Base-by-base conservation (phyloP, 2,888 invertebrate genomes). In the Elmis aenea region DNA sequence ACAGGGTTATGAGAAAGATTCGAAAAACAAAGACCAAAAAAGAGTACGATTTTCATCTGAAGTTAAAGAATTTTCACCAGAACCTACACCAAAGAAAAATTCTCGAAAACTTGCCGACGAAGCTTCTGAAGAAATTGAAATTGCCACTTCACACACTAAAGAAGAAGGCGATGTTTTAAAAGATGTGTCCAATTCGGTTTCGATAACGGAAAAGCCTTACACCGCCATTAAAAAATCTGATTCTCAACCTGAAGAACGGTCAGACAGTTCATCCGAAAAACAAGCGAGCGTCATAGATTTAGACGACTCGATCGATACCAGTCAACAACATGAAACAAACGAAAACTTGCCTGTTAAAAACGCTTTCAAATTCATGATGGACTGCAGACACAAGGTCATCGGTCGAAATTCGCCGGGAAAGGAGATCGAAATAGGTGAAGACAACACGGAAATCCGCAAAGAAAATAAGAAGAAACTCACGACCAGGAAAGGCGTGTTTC, bases 281-380 rank as follows among this genome's bases (percentile, higher is more conserved):
- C n/a, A n/a, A n/a, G n/a, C n/a, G n/a, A n/a, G n/a, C n/a, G n/a
- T n/a, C n/a, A n/a, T n/a, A n/a, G n/a, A n/a, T n/a, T n/a, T n/a
- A n/a, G n/a, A n/a, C n/a, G n/a, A n/a, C n/a, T n/a, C n/a, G n/a
- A n/a, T n/a, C n/a, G n/a, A n/a, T n/a, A n/a, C n/a, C n/a, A n/a
- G n/a, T n/a, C n/a, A n/a, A n/a, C n/a, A n/a, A n/a, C n/a, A n/a
- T n/a, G n/a, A n/a, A n/a, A n/a, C n/a, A n/a, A n/a, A n/a, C n/a
- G n/a, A n/a, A n/a, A n/a, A n/a, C n/a, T n/a, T n/a, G n/a, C n/a
- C n/a, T n/a, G n/a, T 22, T 9, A 24, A 22, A 32, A 69, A 82
- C 71, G 81, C 78, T 18, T 83, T 83, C 61, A 69, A 77, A 53
- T 57, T 82, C 15, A 69, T 83, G 68, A 83, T 83, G 83, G 77